A percentile compares a stretch with the other conserved stretches of the same genome.
phyloP scores from a whole-genome alignment of 2,113 vertebrate genomes.

The Daphoenositta chrysoptera region DNA sequence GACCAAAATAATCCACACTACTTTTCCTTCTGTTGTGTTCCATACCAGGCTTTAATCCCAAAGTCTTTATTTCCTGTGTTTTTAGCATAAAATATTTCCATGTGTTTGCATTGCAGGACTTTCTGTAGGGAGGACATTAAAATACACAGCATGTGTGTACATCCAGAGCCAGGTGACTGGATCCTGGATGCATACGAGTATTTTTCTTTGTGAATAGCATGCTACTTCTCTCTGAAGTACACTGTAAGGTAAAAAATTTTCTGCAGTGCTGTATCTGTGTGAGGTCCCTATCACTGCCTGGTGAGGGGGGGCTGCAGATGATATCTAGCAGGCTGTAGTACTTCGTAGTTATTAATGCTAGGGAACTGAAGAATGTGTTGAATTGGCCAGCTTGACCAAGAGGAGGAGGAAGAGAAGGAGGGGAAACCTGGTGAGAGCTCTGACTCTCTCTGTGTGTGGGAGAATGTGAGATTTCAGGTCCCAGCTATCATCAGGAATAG shows the following conservation, averaged over 20 bases:
- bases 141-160: neutral
- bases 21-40: neutral
- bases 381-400: constrained; percentile 69
- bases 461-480: constrained; percentile 61
- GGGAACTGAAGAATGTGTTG: constrained; percentile 81
- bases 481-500: constrained; percentile 66
- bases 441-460: neutral
- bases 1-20: neutral
- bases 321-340: constrained; percentile 69
- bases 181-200: neutral
- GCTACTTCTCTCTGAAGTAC: neutral
- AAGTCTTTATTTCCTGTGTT: neutral
- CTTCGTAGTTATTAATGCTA: constrained; percentile 77
- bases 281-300: constrained; percentile 79
- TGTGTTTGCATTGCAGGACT: neutral
- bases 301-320: constrained; percentile 58
- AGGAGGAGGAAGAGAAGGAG: constrained; percentile 37
- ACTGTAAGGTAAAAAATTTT: neutral
- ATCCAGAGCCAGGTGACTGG: neutral
- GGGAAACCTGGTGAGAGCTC: neutral
- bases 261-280: constrained; percentile 47
- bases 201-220: neutral
- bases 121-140: neutral
- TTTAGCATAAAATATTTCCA: neutral
- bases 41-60: neutral